Base-by-base conservation (phyloP, 2,797 vertebrate species). In the Sebastes wilsoni region DNA sequence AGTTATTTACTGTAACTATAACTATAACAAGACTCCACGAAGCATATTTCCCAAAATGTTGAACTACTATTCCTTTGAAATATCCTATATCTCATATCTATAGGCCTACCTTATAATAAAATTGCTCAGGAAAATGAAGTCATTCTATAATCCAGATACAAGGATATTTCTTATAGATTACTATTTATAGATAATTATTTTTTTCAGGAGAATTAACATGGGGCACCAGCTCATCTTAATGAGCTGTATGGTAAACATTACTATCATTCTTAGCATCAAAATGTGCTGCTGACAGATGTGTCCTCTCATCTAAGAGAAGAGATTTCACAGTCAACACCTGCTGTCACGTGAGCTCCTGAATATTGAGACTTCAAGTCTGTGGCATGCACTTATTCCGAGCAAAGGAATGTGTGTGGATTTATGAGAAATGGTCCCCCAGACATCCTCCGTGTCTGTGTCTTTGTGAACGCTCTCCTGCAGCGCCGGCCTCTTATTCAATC, bases 351-450 rank as follows among this genome's bases (percentile, higher is more conserved):
- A 74, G 38, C 66, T 30, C 55, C 28, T 49, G 7, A 74, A 70
- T 5, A 28, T 56, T 6, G 28, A 79, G 81, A 71, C 55, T 11
- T 60, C 6, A 8, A 52, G 60, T 85, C 70, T 66, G 64, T 46
- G 78, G 32, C 62, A 49, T 16, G 12, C 36, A 8, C 49, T 34
- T 38, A 61, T 52, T 81, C 66, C 34, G 58, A 36, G 81, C 65
- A 54, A n/a, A 75, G 66, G 82, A 86, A 87, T 66, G 70, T 74
- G 75, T 66, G n/a, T 65, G 54, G 14, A 68, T 82, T 79, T 46
- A 85, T 78, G 85, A 85, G 79, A 89, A 87, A 79, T 36, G 36
- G 36, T 49, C 46, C 64, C 23, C 73, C 86, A 93, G 85, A 93
- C 93, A 89, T n/a, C n/a, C n/a, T n/a, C n/a, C n/a, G n/a, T 85